Evolutionary conservation across 35 echinoderm and acorn worm genomes (phyloP).

Genomic region (Apostichopus parvimensis): DNA sequence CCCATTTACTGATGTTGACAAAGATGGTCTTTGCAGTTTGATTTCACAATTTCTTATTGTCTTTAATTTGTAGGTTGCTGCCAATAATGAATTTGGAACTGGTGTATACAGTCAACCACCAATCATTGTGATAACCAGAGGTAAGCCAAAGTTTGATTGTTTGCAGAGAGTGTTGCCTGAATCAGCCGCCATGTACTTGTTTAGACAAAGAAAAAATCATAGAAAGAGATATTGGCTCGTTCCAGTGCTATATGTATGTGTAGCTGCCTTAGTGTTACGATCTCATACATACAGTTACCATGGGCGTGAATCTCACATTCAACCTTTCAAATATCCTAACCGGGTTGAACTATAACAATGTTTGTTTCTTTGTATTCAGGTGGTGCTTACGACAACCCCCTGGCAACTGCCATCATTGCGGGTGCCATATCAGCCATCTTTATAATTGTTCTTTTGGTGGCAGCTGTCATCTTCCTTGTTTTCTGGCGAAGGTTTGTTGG

Average conservation of each 20-base stretch:
- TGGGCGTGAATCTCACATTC: no score
- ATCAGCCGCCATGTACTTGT: no score
- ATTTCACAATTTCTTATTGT: slow-evolving; percentile 1
- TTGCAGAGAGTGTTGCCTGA: no score
- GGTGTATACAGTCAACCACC: slow-evolving; percentile 85
- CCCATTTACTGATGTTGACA: no score
- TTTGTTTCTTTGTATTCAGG: slow-evolving; percentile 16
- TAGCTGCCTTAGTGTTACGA: no score
- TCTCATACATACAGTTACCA: no score
- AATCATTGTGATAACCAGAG: slow-evolving; percentile 70
- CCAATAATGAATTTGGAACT: slow-evolving; percentile 73
- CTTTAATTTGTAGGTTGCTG: slow-evolving; percentile 67
- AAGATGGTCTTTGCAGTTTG: background rate
- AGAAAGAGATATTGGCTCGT: no score
- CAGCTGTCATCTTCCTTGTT: slow-evolving; percentile 85
- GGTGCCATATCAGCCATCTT: slow-evolving; percentile 85
- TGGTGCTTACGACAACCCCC: slow-evolving; percentile 56
- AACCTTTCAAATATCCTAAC: no score
- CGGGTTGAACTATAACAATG: background rate
- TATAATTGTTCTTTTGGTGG: slow-evolving; percentile 83
- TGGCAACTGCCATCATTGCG: slow-evolving; percentile 82
- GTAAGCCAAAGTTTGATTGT: no score
- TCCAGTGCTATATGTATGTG: no score
- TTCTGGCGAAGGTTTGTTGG: slow-evolving; percentile 83
- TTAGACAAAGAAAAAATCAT: no score